Percentiles rank a stretch among this genome's conserved stretches.
Conservation (phyloP, 2,113 vertebrate species). For the Haemorhous mexicanus region DNA sequence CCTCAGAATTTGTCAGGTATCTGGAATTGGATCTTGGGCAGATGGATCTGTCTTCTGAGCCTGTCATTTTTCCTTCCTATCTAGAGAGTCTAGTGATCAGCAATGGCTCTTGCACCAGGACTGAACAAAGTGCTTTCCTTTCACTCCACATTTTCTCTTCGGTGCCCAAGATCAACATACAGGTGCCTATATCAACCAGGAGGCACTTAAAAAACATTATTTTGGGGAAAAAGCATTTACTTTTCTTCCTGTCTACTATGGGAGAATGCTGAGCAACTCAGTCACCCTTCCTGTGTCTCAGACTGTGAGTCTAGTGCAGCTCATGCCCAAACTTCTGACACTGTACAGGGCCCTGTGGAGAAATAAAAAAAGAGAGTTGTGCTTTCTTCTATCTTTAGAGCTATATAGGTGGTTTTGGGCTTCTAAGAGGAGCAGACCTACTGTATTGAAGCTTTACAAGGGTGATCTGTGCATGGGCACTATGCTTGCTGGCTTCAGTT, state of each 20-base stretch:
- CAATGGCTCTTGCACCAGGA: neutral
- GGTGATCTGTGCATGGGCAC: neutral
- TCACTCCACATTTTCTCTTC: neutral
- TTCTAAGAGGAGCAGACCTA: neutral
- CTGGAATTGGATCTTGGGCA: neutral
- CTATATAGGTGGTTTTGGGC: neutral
- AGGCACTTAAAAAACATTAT: neutral
- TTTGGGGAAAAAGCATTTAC: neutral
- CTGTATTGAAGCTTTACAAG: neutral
- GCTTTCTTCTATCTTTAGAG: neutral
- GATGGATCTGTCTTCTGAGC: neutral
- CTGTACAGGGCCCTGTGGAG: neutral
- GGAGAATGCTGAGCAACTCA: neutral
- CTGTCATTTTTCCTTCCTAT: neutral
- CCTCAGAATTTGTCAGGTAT: neutral
- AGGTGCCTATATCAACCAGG: neutral
- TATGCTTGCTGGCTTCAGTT: neutral
- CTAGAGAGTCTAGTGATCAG: neutral
- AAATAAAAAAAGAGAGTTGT: neutral
- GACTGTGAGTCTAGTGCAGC: neutral
- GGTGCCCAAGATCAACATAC: neutral
- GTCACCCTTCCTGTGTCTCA: neutral
- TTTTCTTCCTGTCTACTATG: neutral
- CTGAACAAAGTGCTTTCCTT: neutral
- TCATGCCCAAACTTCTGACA: neutral